Base-by-base conservation (phyloP, 2,888 invertebrate species). In the Allolobophora icterica region DNA sequence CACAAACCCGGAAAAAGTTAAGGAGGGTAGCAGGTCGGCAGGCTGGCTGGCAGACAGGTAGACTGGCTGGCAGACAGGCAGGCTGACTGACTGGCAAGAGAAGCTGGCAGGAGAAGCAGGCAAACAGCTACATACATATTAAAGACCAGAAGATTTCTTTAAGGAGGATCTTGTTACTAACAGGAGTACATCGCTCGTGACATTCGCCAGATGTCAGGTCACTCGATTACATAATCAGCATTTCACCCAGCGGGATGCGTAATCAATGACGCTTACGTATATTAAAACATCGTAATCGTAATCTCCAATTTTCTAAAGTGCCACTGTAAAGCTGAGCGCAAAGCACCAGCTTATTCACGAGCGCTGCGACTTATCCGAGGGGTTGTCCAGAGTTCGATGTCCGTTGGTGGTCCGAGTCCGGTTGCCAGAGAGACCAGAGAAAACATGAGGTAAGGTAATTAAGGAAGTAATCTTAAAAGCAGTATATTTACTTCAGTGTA, bases 121-220 rank as follows among this genome's bases (percentile, higher is more conserved):
- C 1, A 21, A 33, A 19, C 17, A 84, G 33, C 8, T 11, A 33
- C 33, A 84, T 15, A 17, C 84, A 33, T 4, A 3, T 24, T 58
- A 19, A 21, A 24, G 52, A 52, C 2, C 21, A 24, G 24, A 52
- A 21, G 21, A 52, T 24, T 24, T 52, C 24, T 42, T 42, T 52
- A 52, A 24, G 24, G 52, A 52, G 52, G 24, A 52, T 21, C 71
- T 71, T 71, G 52, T n/a, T 71, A 71, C n/a, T 71, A n/a, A 71
- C 4, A 71, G 30, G n/a, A 30, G 71, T 71, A 71, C 71, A 71
- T 6, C 8, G 71, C 30, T 71, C n/a, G 71, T n/a, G 71, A 71
- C 71, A 71, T 71, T 71, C 71, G 71, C 71, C 71, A 71, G 71
- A 71, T 71, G 71, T 71, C 71, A 71, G 71, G 71, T 30, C 71